Evolutionary conservation across 2,888 invertebrate genomes (phyloP).

Genomic region (Dasysyrphus tricinctus): DNA sequence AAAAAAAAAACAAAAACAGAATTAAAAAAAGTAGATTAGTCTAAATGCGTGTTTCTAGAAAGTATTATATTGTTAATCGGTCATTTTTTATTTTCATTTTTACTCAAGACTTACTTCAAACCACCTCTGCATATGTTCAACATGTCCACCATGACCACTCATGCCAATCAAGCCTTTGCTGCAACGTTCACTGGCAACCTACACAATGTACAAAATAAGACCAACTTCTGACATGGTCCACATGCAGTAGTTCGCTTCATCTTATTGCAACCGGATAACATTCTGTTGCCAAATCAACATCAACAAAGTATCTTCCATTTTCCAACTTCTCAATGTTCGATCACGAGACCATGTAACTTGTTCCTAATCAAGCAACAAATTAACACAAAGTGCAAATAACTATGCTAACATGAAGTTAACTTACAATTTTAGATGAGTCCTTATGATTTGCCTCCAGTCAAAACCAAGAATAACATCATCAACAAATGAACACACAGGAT

Average conservation of each 20-base stretch:
- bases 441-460: slow-evolving; percentile 92
- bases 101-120: slow-evolving; percentile 84
- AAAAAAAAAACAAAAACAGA: slow-evolving; percentile 4
- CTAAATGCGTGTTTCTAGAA: slow-evolving; percentile 84
- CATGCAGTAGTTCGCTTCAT: slow-evolving; percentile 89
- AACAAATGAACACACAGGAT: slow-evolving; percentile 95
- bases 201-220: slow-evolving; percentile 93
- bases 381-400: background rate
- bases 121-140: slow-evolving; percentile 93
- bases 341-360: slow-evolving; percentile 98
- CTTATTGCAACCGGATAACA: slow-evolving; percentile 89
- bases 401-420: background rate
- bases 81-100: background rate
- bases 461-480: slow-evolving; percentile 98
- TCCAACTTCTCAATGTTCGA: slow-evolving; percentile 95
- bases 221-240: slow-evolving; percentile 88
- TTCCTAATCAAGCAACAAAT: slow-evolving; percentile 83
- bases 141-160: slow-evolving; percentile 98
- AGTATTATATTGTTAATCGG: slow-evolving; percentile 21
- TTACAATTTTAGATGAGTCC: slow-evolving; percentile 81
- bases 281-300: slow-evolving; percentile 90
- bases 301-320: slow-evolving; percentile 92
- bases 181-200: slow-evolving; percentile 93
- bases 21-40: slow-evolving; percentile 59
- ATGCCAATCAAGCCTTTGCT: slow-evolving; percentile 93